Evolutionary conservation across 1,140 invertebrate genomes (phyloP).

Genomic region (Penaeus vannamei): DNA sequence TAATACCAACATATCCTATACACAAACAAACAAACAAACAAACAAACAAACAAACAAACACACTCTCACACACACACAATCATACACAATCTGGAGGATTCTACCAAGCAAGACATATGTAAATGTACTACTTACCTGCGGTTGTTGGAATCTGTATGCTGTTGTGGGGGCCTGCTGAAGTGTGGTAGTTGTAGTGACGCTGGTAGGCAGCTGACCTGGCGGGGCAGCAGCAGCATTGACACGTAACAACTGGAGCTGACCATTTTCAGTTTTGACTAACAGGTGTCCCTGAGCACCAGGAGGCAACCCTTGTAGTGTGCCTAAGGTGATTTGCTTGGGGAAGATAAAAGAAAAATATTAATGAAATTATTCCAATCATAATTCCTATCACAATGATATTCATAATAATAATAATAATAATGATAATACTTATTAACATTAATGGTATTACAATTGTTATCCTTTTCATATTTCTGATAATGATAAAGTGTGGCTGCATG

Average conservation of each 20-base stretch:
- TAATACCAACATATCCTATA: too few relatives aligned
- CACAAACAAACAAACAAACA: too few relatives aligned
- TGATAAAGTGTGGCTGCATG: too few relatives aligned
- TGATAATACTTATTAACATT: too few relatives aligned
- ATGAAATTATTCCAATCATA: not conserved
- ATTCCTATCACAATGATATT: not conserved
- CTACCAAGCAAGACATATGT: too few relatives aligned
- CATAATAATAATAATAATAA: too few relatives aligned
- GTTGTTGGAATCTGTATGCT: slow-evolving; percentile 65
- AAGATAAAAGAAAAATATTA: slow-evolving; percentile 62
- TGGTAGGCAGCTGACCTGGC: slow-evolving; percentile 45
- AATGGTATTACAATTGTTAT: too few relatives aligned
- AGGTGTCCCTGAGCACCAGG: slow-evolving; percentile 88
- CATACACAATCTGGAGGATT: too few relatives aligned
- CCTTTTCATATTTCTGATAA: too few relatives aligned
- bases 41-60: too few relatives aligned
- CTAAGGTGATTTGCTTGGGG: slow-evolving; percentile 83
- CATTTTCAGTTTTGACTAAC: slow-evolving; percentile 94
- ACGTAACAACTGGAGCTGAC: slow-evolving; percentile 91
- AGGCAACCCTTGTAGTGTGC: slow-evolving; percentile 86
- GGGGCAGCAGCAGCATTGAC: slow-evolving; percentile 73
- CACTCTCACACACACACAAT: too few relatives aligned
- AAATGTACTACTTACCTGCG: slow-evolving; percentile 50
- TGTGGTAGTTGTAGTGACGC: slow-evolving; percentile 52
- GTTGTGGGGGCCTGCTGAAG: slow-evolving; percentile 54